These are phyloP conservation scores for Oedothorax gibbosus DNA, from an alignment of 1,140 invertebrate species.

Conservation along the genomic window DNA sequence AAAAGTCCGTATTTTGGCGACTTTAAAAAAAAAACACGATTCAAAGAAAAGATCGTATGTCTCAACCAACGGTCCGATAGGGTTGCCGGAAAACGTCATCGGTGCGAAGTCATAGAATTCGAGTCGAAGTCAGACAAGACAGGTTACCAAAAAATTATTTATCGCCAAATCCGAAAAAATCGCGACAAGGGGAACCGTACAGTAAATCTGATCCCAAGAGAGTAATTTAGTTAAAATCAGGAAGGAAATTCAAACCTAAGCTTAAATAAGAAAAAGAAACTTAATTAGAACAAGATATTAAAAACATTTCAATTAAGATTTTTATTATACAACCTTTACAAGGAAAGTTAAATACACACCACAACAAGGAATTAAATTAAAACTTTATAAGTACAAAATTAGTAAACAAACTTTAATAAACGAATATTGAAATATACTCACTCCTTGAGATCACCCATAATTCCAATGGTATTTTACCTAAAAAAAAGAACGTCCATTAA, in stretches of 20 bases:
- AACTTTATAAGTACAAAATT: neutral
- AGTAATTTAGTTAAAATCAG: too few species aligned
- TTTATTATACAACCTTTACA: neutral
- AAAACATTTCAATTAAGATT: neutral
- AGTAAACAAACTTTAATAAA: neutral
- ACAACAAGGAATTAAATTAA: neutral
- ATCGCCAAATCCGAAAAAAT: too few species aligned
- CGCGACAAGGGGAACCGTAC: too few species aligned
- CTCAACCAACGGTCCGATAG: too few species aligned
- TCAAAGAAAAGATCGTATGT: too few species aligned
- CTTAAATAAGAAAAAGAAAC: neutral
- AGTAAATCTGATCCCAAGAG: too few species aligned
- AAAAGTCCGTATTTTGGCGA: too few species aligned
- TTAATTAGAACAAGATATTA: neutral
- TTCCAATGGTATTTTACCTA: neutral
- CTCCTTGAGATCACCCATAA: conserved; percentile 32
- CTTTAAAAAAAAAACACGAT: too few species aligned
- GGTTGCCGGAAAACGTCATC: too few species aligned
- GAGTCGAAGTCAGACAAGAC: too few species aligned
- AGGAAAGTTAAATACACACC: neutral
- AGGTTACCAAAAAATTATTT: too few species aligned
- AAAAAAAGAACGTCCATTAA: neutral
- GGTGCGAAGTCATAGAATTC: too few species aligned
- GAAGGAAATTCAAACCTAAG: neutral
- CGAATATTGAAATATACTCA: neutral